Conservation (phyloP, 2,113 vertebrate genomes). For the Lophius piscatorius region DNA sequence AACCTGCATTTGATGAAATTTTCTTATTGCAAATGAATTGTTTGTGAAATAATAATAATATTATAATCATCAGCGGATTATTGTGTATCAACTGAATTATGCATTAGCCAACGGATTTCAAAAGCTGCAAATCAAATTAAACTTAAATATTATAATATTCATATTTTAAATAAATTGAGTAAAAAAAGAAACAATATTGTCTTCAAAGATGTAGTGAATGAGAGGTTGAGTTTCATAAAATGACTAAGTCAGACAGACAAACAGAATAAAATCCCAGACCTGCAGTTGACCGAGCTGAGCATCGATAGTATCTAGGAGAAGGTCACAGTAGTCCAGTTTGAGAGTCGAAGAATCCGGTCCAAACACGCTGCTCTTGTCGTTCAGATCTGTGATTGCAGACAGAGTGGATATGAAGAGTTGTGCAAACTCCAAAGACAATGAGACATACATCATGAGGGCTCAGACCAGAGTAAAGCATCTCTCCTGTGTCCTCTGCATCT, state of each 20-base stretch:
- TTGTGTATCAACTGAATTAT: too few relatives aligned
- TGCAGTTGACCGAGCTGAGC: conserved; percentile 67
- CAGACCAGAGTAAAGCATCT: conserved; percentile 64
- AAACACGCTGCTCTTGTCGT: not conserved
- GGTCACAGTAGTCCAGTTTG: conserved; percentile 60
- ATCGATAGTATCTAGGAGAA: conserved; percentile 73
- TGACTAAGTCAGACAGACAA: not conserved
- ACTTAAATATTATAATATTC: too few relatives aligned
- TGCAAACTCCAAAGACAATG: not conserved
- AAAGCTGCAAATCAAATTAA: too few relatives aligned
- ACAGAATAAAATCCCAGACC: conserved; percentile 48
- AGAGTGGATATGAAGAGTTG: not conserved
- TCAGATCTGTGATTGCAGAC: conserved; percentile 38
- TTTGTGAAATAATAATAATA: too few relatives aligned
- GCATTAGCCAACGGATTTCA: too few relatives aligned
- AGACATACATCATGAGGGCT: not conserved
- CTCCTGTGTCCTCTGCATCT: conserved; percentile 44
- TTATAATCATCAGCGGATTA: too few relatives aligned
- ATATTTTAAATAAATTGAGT: too few relatives aligned
- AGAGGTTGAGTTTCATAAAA: not conserved
- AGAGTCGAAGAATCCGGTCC: conserved; percentile 4
- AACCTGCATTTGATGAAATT: too few relatives aligned
- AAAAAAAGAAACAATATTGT: not conserved
- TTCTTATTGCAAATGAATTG: too few relatives aligned
- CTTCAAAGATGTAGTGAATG: not conserved